These are phyloP conservation scores for Aproaerema taeniolella DNA, from an alignment of 2,888 invertebrate genomes.

Conservation along the genomic window DNA sequence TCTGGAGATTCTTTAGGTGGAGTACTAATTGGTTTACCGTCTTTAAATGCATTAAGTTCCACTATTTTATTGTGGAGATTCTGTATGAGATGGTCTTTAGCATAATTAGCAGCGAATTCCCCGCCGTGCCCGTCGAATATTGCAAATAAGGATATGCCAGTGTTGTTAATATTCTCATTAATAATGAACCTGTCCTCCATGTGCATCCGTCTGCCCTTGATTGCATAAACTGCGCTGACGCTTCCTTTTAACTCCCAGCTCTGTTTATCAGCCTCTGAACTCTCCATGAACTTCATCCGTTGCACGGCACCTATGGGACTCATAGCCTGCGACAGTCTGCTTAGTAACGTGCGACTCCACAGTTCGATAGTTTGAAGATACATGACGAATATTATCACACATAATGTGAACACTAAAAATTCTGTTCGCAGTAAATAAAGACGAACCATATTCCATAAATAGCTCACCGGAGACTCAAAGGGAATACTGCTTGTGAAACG, in stretches of 20 bases:
- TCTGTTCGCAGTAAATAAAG: conserved; percentile 89
- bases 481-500: conserved; percentile 88
- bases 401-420: conserved; percentile 83
- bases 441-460: conserved; percentile 88
- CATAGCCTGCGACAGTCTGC: conserved; percentile 82
- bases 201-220: conserved; percentile 91
- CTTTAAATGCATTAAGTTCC: conserved; percentile 82
- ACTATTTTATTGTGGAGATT: conserved; percentile 86
- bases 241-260: conserved; percentile 88
- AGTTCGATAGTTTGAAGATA: conserved; percentile 90
- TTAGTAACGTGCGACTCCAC: conserved; percentile 87
- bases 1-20: conserved; percentile 48
- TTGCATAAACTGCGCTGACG: conserved; percentile 90
- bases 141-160: conserved; percentile 92
- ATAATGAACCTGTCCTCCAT: conserved; percentile 98
- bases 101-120: conserved; percentile 95
- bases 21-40: conserved; percentile 67
- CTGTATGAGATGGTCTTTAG: conserved; percentile 90
- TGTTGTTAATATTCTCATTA: conserved; percentile 89
- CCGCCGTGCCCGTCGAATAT: conserved; percentile 98
- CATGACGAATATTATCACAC: conserved; percentile 84
- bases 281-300: conserved; percentile 74
- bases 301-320: conserved; percentile 80
- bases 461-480: conserved; percentile 84
- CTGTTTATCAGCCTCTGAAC: conserved; percentile 73